Evolutionary conservation across 2,888 invertebrate species (phyloP).

Genomic region (Pegoplata infirma): DNA sequence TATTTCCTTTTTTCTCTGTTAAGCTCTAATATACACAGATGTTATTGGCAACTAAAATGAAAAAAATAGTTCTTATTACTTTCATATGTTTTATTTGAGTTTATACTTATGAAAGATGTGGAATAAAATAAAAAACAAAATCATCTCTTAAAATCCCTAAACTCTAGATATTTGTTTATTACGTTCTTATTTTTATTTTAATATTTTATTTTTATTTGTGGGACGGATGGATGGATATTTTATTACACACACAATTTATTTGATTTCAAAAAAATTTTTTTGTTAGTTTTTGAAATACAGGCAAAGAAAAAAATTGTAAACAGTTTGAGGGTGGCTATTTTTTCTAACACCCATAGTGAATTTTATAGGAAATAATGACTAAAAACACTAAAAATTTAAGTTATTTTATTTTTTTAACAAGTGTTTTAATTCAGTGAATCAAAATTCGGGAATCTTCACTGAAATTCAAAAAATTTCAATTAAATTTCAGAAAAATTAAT

Average conservation of each 20-base stretch:
- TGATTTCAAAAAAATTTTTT: not conserved
- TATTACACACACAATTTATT: slow-evolving; percentile 33
- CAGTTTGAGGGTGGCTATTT: too few species aligned
- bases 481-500: too few species aligned
- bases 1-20: too few species aligned
- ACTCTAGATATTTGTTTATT: slow-evolving; percentile 37
- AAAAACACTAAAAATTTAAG: too few species aligned
- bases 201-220: not conserved
- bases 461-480: too few species aligned
- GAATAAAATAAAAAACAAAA: not conserved
- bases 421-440: too few species aligned
- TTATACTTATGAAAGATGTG: slow-evolving; percentile 28
- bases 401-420: too few species aligned
- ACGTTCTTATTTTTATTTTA: slow-evolving; percentile 31
- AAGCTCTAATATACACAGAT: slow-evolving; percentile 29
- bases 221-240: not conserved
- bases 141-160: slow-evolving; percentile 6
- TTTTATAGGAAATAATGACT: too few species aligned
- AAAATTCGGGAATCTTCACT: too few species aligned
- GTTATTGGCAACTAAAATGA: slow-evolving; percentile 44
- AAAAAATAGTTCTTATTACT: slow-evolving; percentile 36
- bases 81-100: slow-evolving; percentile 41
- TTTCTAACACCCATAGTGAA: too few species aligned
- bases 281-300: not conserved
- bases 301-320: not conserved